Base-by-base conservation (phyloP, 2,797 vertebrate genomes). In the Nyctalus aviator region DNA sequence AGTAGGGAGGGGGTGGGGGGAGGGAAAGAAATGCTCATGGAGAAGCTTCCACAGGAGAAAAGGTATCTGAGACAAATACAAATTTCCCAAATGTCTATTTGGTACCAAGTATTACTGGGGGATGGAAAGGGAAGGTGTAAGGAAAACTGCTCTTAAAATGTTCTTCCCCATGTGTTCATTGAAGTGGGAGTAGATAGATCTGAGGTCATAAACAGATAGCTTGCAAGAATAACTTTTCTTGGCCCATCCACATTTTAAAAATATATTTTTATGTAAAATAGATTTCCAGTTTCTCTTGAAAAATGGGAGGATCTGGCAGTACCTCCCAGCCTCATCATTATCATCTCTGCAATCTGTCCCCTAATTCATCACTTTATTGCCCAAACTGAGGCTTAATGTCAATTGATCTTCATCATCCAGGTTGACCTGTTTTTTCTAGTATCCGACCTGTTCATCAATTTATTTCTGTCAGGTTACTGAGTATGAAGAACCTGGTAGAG, bases 161-260 rank as follows among this genome's bases (percentile, higher is more conserved):
- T 30, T 81, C 53, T 48, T 44, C 9, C 11, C 41, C 41, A 73
- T 21, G 17, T 46, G 4, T 48, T 84, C 30, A 93, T 27, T 41
- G 10, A 78, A 77, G 84, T 44, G 18, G 50, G 14, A 32, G 30
- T 44, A 3, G 10, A 73, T 0, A 69, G 12, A 73, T 20, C 27
- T 41, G 27, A 69, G 48, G 62, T 88, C 37, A 76, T 25, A 90
- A 84, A 78, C 35, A 27, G 17, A 64, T 13, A 81, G 30, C 46
- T 82, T 88, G 15, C 23, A 90, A 90, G 48, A 90, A 37, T 83
- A 88, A 68, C 12, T 91, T 89, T 83, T 89, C 50, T 89, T 69
- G 84, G 35, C 32, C 48, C 12, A 17, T 12, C 4, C 5, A 53
- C 3, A 66, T 69, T 71, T 44, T 44, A 32, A 68, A 79, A 90